Conservation (phyloP, 1,140 invertebrate species). For the Leptinotarsa defecta region DNA sequence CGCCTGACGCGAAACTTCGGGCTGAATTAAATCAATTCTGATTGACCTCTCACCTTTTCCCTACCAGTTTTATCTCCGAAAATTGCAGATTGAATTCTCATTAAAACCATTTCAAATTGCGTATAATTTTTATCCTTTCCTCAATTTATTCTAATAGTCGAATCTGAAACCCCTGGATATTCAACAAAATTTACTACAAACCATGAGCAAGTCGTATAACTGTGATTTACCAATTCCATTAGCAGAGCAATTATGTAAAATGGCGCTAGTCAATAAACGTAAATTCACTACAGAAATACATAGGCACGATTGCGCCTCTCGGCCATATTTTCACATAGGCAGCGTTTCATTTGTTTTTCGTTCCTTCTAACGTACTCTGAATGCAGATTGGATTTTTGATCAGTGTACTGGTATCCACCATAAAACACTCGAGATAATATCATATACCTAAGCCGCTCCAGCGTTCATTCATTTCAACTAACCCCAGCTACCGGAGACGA, state of each 20-base stretch:
- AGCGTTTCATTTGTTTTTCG: slow-evolving; percentile 14
- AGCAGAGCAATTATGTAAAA: slow-evolving; percentile 43
- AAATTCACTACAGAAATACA: slow-evolving; percentile 29
- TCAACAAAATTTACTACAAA: not conserved
- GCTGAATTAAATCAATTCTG: too few species aligned
- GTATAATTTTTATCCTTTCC: not conserved
- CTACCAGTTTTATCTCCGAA: too few species aligned
- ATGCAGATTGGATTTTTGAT: slow-evolving; percentile 13
- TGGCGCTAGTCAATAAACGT: slow-evolving; percentile 41
- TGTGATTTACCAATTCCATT: slow-evolving; percentile 44
- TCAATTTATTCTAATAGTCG: not conserved
- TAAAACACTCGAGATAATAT: not conserved
- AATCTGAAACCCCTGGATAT: not conserved
- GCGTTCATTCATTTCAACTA: too few species aligned
- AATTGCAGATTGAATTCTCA: too few species aligned
- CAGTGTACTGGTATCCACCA: not conserved
- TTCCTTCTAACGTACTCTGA: not conserved
- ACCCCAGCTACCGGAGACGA: too few species aligned
- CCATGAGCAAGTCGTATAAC: not conserved
- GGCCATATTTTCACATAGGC: slow-evolving; percentile 2
- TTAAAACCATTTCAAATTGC: too few species aligned
- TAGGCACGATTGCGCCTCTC: slow-evolving; percentile 7
- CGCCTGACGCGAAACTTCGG: too few species aligned
- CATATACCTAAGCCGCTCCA: too few species aligned
- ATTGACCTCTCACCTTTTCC: too few species aligned